Percentiles rank a stretch among this genome's conserved stretches.
phyloP scores from a whole-genome alignment of 2,113 vertebrate genomes.

The Erinaceus europaeus region DNA sequence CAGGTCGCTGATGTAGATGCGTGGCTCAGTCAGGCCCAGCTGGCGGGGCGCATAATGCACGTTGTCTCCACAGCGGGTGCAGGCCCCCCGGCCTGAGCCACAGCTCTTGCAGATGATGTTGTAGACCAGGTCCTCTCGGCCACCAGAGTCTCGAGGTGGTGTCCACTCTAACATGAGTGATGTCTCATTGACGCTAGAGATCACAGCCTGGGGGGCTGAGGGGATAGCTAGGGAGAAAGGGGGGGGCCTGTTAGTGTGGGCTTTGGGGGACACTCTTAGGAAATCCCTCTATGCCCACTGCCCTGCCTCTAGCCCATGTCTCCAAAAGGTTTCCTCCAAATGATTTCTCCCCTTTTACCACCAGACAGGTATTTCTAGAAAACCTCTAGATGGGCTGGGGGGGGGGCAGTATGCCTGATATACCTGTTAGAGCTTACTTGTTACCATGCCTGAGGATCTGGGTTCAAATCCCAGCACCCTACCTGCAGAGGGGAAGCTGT shows the following conservation, averaged over 20 bases:
- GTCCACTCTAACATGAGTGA: constrained; percentile 94
- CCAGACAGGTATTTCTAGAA: not conserved
- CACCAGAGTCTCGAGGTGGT: constrained; percentile 86
- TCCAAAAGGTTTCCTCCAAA: not conserved
- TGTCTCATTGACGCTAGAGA: constrained; percentile 96
- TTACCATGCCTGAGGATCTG: too few species aligned
- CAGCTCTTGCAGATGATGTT: constrained; percentile 99
- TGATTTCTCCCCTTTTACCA: not conserved
- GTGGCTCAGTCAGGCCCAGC: constrained; percentile 89
- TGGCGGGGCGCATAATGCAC: constrained; percentile 94
- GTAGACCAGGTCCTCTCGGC: constrained; percentile 93
- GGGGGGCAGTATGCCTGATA: too few species aligned
- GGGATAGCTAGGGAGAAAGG: constrained; percentile 86
- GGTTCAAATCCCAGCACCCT: too few species aligned
- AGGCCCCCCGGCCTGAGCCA: constrained; percentile 86
- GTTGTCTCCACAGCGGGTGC: constrained; percentile 95
- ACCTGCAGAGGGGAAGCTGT: too few species aligned
- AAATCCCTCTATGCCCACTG: not conserved
- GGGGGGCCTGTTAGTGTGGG: not conserved
- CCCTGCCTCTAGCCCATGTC: not conserved
- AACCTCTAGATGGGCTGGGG: too few species aligned
- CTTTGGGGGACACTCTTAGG: not conserved
- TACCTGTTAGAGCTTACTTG: too few species aligned
- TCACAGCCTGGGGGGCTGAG: constrained; percentile 89
- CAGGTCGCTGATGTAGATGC: constrained; percentile 92